A percentile compares a stretch with the other conserved stretches of the same genome.
Conservation (phyloP, 2,113 vertebrate species). For the Myocastor coypus region DNA sequence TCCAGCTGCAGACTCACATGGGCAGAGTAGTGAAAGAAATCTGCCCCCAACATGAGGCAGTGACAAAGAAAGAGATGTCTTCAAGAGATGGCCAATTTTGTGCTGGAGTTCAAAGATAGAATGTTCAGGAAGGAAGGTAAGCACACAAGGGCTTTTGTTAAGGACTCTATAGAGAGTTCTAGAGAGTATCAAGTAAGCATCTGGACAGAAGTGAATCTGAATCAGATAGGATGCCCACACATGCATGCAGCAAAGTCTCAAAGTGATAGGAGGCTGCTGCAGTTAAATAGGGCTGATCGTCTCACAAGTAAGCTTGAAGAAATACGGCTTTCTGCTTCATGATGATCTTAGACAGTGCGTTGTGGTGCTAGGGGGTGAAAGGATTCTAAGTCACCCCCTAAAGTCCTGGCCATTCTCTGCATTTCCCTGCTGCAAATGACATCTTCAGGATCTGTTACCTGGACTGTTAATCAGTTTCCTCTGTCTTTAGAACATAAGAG, state of each 20-base stretch:
- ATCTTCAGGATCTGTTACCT: background rate
- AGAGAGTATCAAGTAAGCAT: background rate
- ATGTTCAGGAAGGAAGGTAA: background rate
- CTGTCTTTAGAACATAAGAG: constrained; percentile 4
- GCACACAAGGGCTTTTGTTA: background rate
- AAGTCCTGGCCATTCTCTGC: background rate
- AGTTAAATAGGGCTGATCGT: background rate
- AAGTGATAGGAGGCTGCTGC: background rate
- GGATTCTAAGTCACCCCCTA: background rate
- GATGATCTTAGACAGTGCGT: background rate
- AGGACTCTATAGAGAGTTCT: background rate
- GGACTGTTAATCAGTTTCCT: background rate
- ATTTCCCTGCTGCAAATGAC: background rate
- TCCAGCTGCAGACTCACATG: background rate
- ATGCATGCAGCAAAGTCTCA: background rate
- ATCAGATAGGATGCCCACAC: background rate
- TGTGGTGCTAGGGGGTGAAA: background rate
- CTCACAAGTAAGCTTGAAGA: background rate
- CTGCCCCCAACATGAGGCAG: background rate
- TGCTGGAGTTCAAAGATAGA: background rate
- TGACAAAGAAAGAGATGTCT: background rate
- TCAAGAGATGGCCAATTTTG: background rate
- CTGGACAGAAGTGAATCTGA: background rate
- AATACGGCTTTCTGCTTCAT: background rate
- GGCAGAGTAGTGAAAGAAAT: background rate